Base-by-base conservation (phyloP, 2,888 invertebrate species). In the Lucinisca nassula region DNA sequence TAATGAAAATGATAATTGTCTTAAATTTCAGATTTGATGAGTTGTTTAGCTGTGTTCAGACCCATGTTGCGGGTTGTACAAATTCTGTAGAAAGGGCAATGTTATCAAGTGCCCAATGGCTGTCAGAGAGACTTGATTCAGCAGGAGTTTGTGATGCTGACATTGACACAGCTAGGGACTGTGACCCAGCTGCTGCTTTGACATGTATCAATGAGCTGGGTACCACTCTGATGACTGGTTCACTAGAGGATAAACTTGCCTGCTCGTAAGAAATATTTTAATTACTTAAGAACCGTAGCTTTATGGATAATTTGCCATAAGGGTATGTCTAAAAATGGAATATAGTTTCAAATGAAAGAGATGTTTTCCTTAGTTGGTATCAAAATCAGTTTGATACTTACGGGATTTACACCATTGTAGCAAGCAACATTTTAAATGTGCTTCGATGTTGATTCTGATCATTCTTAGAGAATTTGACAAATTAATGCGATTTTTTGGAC, bases 241-340 rank as follows among this genome's bases (percentile, higher is more conserved):
- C 61, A 24, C 8, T 17, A 3, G 24, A 30, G 35, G 67, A 67
- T n/a, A 81, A 81, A 14, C 45, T 45, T 3, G 75, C 74, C 12
- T 87, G 87, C 79, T 82, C 82, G 87, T 87, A 87, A 84, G 84
- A 78, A 58, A 21, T n/a, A n/a, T n/a, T n/a, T n/a, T n/a, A n/a
- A n/a, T n/a, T n/a, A n/a, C n/a, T n/a, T n/a, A n/a, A n/a, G n/a
- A n/a, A n/a, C n/a, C n/a, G n/a, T n/a, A n/a, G n/a, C n/a, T n/a
- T n/a, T n/a, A n/a, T n/a, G n/a, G n/a, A n/a, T n/a, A n/a, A n/a
- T n/a, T n/a, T n/a, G n/a, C n/a, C n/a, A n/a, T n/a, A n/a, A n/a
- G n/a, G n/a, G n/a, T n/a, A n/a, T n/a, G n/a, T n/a, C n/a, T n/a
- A n/a, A n/a, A n/a, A n/a, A n/a, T n/a, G n/a, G n/a, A n/a, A n/a